These are phyloP conservation scores for Ligdia adustata DNA, from an alignment of 2,888 invertebrate genomes.

Conservation along the genomic window DNA sequence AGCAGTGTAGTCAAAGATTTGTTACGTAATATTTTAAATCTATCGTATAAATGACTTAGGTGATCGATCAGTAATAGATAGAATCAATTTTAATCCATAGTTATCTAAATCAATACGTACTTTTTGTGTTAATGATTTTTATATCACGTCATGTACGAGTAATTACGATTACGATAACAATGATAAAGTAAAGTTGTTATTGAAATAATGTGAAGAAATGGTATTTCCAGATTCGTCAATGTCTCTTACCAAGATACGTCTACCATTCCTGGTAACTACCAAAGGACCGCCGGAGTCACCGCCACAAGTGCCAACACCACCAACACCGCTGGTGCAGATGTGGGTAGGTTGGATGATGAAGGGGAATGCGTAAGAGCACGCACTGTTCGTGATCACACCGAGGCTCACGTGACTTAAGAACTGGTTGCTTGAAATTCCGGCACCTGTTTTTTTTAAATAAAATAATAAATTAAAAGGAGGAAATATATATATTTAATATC, in stretches of 20 bases:
- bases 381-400: slow-evolving; percentile 50
- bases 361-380: slow-evolving; percentile 44
- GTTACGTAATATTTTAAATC: no score
- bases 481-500: not conserved
- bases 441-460: slow-evolving; percentile 29
- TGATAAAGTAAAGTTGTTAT: not conserved
- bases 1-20: no score
- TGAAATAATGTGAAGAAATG: not conserved
- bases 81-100: no score
- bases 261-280: slow-evolving; percentile 32
- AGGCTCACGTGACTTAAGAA: slow-evolving; percentile 44
- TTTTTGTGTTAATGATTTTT: no score
- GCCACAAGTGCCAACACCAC: slow-evolving; percentile 47
- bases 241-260: slow-evolving; percentile 48
- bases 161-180: no score
- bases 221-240: not conserved
- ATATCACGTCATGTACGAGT: no score
- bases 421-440: slow-evolving; percentile 35
- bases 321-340: slow-evolving; percentile 56
- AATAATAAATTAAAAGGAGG: not conserved
- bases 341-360: slow-evolving; percentile 44
- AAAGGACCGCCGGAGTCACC: slow-evolving; percentile 71
- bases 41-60: no score
- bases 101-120: no score
- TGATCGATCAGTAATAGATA: no score